Evolutionary conservation across 2,888 invertebrate genomes (phyloP), one percentile per base, ranked within the genome.

Genomic region (Iphiclides podalirius): DNA sequence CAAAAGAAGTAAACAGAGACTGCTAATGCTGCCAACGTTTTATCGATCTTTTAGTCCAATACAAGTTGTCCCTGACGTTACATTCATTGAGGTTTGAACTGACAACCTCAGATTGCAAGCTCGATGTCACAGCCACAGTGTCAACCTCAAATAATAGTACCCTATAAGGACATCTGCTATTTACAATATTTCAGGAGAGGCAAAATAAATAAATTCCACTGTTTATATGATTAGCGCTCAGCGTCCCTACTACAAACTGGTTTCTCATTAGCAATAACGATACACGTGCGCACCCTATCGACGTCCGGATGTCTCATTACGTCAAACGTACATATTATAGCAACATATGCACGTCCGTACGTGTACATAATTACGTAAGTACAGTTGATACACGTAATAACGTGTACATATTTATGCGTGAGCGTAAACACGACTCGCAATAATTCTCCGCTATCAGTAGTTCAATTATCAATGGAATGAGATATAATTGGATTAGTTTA

Each of bases 231-330:
- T 31, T 11, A n/a, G 31, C 31, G n/a, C 11, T 7, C 26, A 31
- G 20, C 28, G 20, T 31, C 26, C 13, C 11, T 14, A 20, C 13
- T n/a, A 28, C 14, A n/a, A 16, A n/a, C 36, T 3, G 26, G 48
- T 38, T 52, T 56, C 64, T 66, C 70, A 70, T 69, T 69, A 66
- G 62, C 55, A 59, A 64, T 62, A 54, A 61, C 49, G 58, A 45
- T 47, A 55, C 59, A 57, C 58, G 60, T 57, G 58, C 46, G 41
- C n/a, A 35, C 16, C 12, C 47, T 34, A 41, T 54, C 40, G 52
- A 49, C 54, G 54, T 44, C 41, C 36, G 35, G 38, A 40, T 43
- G 47, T 45, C 53, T 58, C 52, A 59, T 59, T 57, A 59, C 43
- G 39, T 36, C 53, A 55, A 49, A 50, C 46, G 50, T 52, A 52